Evolutionary conservation across 2,888 invertebrate species (phyloP), one percentile per base, ranked within the genome.

Genomic region (Lithophane semibrunnea): DNA sequence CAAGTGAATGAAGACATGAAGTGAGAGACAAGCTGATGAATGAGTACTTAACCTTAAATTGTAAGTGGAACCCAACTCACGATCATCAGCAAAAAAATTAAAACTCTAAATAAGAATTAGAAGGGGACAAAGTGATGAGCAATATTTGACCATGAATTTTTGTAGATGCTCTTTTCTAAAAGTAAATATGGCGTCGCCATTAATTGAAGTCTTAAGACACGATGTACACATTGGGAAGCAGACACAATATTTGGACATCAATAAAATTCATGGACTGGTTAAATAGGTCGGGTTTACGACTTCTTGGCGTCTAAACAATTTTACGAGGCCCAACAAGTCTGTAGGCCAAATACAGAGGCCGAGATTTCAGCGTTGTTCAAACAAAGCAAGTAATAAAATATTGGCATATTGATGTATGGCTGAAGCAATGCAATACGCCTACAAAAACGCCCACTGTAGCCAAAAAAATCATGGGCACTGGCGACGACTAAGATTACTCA

Each of bases 301-400:
- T 75, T 82, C 73, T 75, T 73, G 73, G 65, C 74, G 75, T 77
- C 71, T 66, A 74, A 82, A 83, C 70, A 78, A 75, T 82, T 79
- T 79, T 83, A 87, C 79, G 67, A 63, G 68, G 49, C 80, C 76
- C 58, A 73, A 88, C 69, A 81, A 73, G 72, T 80, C 80, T 65
- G 67, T 68, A 73, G 29, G 54, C 88, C 87, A 88, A 88, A 89
- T 80, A 80, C 67, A 83, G 88, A 81, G 37, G 68, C 74, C 64
- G 71, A 73, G 74, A 80, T 88, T 87, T 81, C 87, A 88, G 80
- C 61, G 63, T 78, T 82, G 66, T 77, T 78, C 84, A 84, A 86
- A 90, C 87, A 84, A 80, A 83, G 81, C 81, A 73, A 75, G 80
- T 83, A 83, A 91, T 89, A 89, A 89, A 91, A 87, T 77, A 84